Evolutionary conservation across 2,888 invertebrate genomes (phyloP), one percentile per base, ranked within the genome.

Genomic region (Trissolcus brochymenae): DNA sequence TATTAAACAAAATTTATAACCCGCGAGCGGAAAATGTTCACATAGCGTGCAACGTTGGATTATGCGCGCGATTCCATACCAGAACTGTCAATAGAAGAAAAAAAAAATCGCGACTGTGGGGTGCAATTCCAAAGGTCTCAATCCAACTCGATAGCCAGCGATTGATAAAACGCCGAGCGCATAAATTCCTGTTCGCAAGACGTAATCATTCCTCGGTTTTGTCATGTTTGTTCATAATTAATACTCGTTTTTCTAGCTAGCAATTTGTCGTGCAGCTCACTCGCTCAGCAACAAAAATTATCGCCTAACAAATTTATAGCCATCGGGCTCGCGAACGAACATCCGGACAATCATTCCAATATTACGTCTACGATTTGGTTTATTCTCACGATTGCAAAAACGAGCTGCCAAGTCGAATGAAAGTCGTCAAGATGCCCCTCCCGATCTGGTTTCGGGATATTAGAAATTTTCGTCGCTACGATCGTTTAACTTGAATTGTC

Each of bases 401-500:
- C 6, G 25, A 35, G 9, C 35, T 2, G 35, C 2, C 9, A 9
- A 11, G 9, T 11, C 35, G 35, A 35, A 35, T 9, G 35, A 35
- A 35, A 35, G 35, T 35, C 9, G 35, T 35, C 9, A 9, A 0
- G 35, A 11, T 35, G 4, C 4, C 29, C 29, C 6, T 29, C 4
- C 4, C 9, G 35, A 35, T 35, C 35, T 35, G 35, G 9, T 35
- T 35, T 35, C 9, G 35, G 35, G 21, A 51, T 49, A 57, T 57
- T 66, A 66, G 57, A 66, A 56, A 66, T 55, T 29, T 49, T 35
- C 17, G 17, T 35, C 4, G 13, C n/a, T n/a, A 7, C 14, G 41
- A 65, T 14, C 19, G 29, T 54, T n/a, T 57, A 56, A 57, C 50
- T 56, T n/a, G 43, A 51, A 41, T 59, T 43, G 67, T 25, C 35